Evolutionary conservation across 2,888 invertebrate species (phyloP).

Genomic region (Protonemura montana): DNA sequence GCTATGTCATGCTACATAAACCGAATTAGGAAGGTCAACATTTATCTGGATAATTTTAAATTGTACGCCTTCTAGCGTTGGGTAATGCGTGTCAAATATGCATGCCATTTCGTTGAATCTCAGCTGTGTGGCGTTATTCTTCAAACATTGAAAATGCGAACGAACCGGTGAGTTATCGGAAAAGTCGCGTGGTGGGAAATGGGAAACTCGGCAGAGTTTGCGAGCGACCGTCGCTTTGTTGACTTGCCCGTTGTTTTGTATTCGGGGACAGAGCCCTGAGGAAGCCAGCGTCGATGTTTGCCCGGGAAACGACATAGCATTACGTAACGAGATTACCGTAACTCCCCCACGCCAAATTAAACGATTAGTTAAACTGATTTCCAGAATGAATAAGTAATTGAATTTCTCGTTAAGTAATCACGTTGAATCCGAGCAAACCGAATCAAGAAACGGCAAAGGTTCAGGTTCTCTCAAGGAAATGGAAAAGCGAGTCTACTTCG

Average conservation of each 20-base stretch:
- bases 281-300: constrained; percentile 54
- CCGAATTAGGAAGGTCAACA: background rate
- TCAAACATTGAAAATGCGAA: constrained; percentile 18
- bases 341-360: constrained; percentile 57
- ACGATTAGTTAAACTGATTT: constrained; percentile 63
- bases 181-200: background rate
- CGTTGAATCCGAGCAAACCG: constrained; percentile 58
- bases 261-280: constrained; percentile 40
- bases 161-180: background rate
- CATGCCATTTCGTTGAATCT: background rate
- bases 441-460: constrained; percentile 44
- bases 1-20: background rate
- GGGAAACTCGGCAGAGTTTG: constrained; percentile 1
- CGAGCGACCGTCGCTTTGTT: constrained; percentile 36
- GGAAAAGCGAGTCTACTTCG: background rate
- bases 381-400: constrained; percentile 62
- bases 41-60: background rate
- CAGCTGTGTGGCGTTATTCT: background rate
- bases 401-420: constrained; percentile 62
- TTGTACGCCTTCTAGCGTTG: background rate
- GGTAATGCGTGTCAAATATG: background rate
- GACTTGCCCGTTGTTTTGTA: constrained; percentile 48
- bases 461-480: constrained; percentile 8
- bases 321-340: constrained; percentile 59
- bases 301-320: constrained; percentile 61